Conservation (phyloP, 2,797 vertebrate species). For the Rhinophrynus dorsalis region DNA sequence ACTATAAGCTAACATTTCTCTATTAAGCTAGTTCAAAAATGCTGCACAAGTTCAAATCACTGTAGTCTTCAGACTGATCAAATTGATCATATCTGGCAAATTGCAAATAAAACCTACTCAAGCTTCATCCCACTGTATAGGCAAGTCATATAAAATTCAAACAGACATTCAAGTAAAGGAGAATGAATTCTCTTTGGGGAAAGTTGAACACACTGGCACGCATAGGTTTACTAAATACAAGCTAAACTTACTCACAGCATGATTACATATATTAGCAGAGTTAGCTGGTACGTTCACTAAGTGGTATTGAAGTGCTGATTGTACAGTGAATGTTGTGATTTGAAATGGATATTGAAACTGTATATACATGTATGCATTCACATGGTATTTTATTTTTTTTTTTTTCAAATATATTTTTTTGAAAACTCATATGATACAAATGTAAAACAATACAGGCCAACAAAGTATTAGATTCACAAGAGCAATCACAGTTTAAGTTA, state of each 20-base stretch:
- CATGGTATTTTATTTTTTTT: no score
- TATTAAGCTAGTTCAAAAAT: constrained; percentile 8
- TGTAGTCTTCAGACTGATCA: constrained; percentile 28
- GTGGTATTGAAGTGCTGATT: no score
- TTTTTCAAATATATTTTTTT: no score
- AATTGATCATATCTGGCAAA: constrained; percentile 47
- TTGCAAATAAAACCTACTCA: constrained; percentile 42
- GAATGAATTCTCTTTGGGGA: constrained; percentile 10
- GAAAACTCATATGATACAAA: no score
- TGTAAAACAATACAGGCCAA: no score
- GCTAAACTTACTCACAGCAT: neutral
- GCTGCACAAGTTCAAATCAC: constrained; percentile 11
- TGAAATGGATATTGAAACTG: no score
- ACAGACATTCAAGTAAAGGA: constrained; percentile 3
- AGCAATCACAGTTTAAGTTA: no score
- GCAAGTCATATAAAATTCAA: constrained; percentile 12
- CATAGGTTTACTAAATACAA: neutral
- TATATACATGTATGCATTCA: no score
- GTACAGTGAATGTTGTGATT: no score
- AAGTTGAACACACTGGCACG: neutral
- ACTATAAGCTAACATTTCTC: neutral
- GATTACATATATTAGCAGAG: neutral
- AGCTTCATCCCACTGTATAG: neutral
- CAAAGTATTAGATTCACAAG: no score
- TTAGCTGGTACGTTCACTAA: no score